Conservation (phyloP, 2,113 vertebrate species). For the Rhineura floridana region DNA sequence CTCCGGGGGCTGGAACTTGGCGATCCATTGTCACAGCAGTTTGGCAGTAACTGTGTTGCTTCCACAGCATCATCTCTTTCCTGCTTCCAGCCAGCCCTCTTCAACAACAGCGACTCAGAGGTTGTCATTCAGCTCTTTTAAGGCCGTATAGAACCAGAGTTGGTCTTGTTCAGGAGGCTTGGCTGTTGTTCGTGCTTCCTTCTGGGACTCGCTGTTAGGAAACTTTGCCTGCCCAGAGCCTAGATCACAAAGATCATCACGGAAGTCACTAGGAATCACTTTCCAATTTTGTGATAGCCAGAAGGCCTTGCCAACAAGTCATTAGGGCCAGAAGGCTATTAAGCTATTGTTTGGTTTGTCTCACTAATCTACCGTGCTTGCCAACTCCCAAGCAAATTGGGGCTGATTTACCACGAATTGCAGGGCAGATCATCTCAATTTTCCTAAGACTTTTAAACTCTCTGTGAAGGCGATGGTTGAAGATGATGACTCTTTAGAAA, state of each 20-base stretch:
- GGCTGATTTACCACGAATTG: not conserved
- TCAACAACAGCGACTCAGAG: conserved; percentile 16
- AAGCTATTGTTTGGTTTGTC: not conserved
- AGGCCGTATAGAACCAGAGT: conserved; percentile 29
- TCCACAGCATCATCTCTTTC: not conserved
- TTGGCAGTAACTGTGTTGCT: conserved; percentile 30
- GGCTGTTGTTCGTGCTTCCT: conserved; percentile 8
- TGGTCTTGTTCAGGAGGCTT: conserved; percentile 12
- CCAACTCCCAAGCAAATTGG: not conserved
- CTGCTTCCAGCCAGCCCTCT: not conserved
- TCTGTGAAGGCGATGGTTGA: not conserved
- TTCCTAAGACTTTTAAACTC: too few relatives aligned
- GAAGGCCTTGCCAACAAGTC: too few relatives aligned
- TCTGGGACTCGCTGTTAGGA: conserved; percentile 62
- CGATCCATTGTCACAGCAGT: not conserved
- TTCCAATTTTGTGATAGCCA: not conserved
- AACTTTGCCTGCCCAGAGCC: conserved; percentile 8
- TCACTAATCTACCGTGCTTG: not conserved
- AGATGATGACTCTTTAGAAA: too few relatives aligned
- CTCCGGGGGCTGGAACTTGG: conserved; percentile 28
- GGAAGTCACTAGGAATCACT: conserved; percentile 39
- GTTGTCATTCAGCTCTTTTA: conserved; percentile 18
- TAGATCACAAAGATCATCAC: conserved; percentile 56
- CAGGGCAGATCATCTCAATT: not conserved
- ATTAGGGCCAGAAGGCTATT: not conserved